Percentiles rank a stretch among this genome's conserved stretches.
phyloP scores from a whole-genome alignment of 2,797 vertebrate genomes.

The Choloepus didactylus region DNA sequence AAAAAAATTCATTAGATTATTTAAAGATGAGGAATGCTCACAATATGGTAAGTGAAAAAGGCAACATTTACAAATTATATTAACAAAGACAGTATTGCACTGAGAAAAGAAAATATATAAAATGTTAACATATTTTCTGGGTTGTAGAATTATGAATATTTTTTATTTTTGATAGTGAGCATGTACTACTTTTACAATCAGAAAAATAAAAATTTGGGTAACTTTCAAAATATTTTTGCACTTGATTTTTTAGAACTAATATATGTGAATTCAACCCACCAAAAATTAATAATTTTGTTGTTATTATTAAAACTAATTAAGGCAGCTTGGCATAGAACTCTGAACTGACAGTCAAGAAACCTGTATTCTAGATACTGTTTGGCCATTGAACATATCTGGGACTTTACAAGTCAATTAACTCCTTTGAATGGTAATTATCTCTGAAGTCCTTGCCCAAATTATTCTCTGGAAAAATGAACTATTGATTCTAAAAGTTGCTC shows the following conservation, averaged over 20 bases:
- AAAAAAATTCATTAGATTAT: constrained; percentile 37
- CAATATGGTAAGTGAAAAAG: background rate
- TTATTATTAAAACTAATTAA: constrained; percentile 49
- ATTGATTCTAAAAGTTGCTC: background rate
- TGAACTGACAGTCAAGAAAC: background rate
- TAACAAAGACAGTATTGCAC: background rate
- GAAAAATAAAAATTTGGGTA: constrained; percentile 14
- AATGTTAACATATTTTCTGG: constrained; percentile 10
- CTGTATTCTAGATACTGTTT: constrained; percentile 15
- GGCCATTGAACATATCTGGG: constrained; percentile 21
- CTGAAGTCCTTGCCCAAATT: background rate
- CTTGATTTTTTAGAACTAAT: background rate
- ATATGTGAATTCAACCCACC: background rate
- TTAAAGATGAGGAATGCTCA: constrained; percentile 36
- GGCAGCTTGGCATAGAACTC: background rate
- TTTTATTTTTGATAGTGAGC: background rate
- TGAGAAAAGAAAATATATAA: constrained; percentile 5
- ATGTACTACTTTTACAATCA: constrained; percentile 14
- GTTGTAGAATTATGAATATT: background rate
- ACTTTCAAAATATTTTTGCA: constrained; percentile 22
- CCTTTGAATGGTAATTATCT: constrained; percentile 58
- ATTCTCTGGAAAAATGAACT: constrained; percentile 37
- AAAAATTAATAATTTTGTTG: constrained; percentile 19
- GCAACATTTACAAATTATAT: background rate
- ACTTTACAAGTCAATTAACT: constrained; percentile 52